Conservation (phyloP, 1,140 invertebrate genomes). For the Listronotus bonariensis region DNA sequence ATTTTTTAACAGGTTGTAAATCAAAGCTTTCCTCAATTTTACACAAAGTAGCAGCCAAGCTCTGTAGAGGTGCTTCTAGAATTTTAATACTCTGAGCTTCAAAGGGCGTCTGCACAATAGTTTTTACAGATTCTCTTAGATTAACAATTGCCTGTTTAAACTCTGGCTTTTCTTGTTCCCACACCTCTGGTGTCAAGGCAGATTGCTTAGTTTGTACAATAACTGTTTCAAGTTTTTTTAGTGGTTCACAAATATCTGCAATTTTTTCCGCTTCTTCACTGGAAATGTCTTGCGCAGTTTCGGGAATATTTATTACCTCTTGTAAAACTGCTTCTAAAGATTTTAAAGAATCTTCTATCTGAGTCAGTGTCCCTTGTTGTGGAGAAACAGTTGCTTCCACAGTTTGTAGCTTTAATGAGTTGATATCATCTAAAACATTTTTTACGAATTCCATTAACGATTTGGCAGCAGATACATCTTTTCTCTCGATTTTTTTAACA, state of each 20-base stretch:
- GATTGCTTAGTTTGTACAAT: conserved; percentile 22
- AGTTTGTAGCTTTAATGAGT: too few relatives aligned
- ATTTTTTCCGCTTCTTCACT: conserved; percentile 3
- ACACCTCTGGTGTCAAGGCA: conserved; percentile 20
- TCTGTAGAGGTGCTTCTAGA: conserved; percentile 1
- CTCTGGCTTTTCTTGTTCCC: conserved; percentile 22
- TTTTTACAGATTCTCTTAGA: conserved; percentile 12
- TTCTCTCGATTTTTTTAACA: too few relatives aligned
- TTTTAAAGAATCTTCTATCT: too few relatives aligned
- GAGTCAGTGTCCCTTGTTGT: too few relatives aligned
- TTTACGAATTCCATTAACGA: too few relatives aligned
- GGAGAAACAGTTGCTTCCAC: too few relatives aligned
- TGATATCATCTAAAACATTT: too few relatives aligned
- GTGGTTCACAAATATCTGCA: conserved; percentile 7
- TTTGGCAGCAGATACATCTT: too few relatives aligned
- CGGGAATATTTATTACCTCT: background rate
- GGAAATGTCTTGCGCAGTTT: conserved; percentile 9
- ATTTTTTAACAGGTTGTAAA: too few relatives aligned
- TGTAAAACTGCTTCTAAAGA: too few relatives aligned
- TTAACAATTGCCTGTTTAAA: background rate
- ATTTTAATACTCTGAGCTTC: background rate
- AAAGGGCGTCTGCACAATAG: background rate
- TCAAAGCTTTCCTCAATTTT: background rate
- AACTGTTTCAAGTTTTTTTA: conserved; percentile 17
- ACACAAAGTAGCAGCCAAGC: background rate